Base-by-base conservation (phyloP, 2,113 vertebrate species). In the Lethenteron camtschaticum region DNA sequence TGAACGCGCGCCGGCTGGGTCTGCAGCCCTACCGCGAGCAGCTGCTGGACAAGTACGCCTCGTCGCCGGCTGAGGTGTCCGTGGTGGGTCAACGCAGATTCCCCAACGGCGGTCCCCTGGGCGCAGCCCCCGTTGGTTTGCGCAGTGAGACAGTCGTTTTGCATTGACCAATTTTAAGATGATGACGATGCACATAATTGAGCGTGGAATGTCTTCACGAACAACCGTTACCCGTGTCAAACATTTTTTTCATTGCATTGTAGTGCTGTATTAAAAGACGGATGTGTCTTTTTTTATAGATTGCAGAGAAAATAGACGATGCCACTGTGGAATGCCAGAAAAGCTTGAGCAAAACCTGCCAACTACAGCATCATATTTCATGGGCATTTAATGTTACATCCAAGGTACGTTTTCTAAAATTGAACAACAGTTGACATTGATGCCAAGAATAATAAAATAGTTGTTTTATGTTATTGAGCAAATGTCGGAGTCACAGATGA, bases 381-480 rank as follows among this genome's bases (percentile, higher is more conserved):
- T 89, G 87, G 88, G 77, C 56, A 0, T 88, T 90, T 69, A 72
- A 57, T 16, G 58, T 89, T 55, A 58, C 74, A 72, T 81, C 85
- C 24, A 76, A 86, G 85, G 87, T 89, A 72, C 76, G 24, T 10
- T 24, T 4, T 60, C 5, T 8, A 70, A 18, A 66, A 8, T 66
- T 18, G 18, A n/a, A n/a, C 18, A 14, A 66, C 18, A n/a, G 14
- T 18, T n/a, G 60, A 14, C 60, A 14, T 66, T 66, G 14, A 66
- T 14, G 14, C 60, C 18, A 18, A 14, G 18, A 66, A n/a, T 66
- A 66, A 1, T 14, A 66, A 66, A 66, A 66, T 18, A 14, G 18
- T 14, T 66, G 14, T 14, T 66, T 66, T 18, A 9, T 66, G 14
- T 66, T 66, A 18, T 18, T 66, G 60, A 8, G 14, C 60, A 66